phyloP scores from a whole-genome alignment of 2,888 invertebrate genomes.

The Pheosia tremula region DNA sequence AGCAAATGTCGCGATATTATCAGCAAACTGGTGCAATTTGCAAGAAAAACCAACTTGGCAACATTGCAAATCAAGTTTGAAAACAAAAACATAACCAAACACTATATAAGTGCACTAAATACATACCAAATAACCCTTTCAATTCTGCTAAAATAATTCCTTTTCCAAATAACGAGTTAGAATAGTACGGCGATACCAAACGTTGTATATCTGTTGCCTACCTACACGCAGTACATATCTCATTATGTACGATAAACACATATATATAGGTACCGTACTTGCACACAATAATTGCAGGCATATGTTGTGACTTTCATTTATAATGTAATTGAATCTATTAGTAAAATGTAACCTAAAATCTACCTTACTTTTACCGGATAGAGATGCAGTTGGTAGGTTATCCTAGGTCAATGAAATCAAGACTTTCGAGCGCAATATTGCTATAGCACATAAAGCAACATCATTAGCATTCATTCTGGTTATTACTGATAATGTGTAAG shows the following conservation, averaged over 20 bases:
- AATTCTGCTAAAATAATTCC: slow-evolving; percentile 46
- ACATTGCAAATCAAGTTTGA: slow-evolving; percentile 57
- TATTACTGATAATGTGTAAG: slow-evolving; percentile 42
- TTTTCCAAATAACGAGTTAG: slow-evolving; percentile 43
- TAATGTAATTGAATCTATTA: slow-evolving; percentile 42
- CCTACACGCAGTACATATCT: slow-evolving; percentile 44
- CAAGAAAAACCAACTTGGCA: slow-evolving; percentile 54
- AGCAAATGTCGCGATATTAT: slow-evolving; percentile 56
- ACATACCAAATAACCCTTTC: slow-evolving; percentile 46
- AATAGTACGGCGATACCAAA: slow-evolving; percentile 52
- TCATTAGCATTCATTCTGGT: slow-evolving; percentile 55
- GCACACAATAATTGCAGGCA: slow-evolving; percentile 37
- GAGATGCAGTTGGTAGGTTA: slow-evolving; percentile 65
- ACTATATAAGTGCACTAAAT: slow-evolving; percentile 42
- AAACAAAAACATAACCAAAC: slow-evolving; percentile 62
- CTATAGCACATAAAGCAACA: slow-evolving; percentile 57
- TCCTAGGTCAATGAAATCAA: slow-evolving; percentile 74
- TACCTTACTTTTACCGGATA: slow-evolving; percentile 56
- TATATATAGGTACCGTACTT: slow-evolving; percentile 28
- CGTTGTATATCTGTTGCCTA: slow-evolving; percentile 47
- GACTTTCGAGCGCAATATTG: slow-evolving; percentile 67
- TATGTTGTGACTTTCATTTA: slow-evolving; percentile 45
- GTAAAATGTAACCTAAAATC: slow-evolving; percentile 70
- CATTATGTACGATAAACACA: slow-evolving; percentile 31
- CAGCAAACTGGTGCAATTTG: slow-evolving; percentile 55